These are phyloP conservation scores for Acrocephalus arundinaceus DNA, from an alignment of 2,113 vertebrate genomes.

Conservation along the genomic window DNA sequence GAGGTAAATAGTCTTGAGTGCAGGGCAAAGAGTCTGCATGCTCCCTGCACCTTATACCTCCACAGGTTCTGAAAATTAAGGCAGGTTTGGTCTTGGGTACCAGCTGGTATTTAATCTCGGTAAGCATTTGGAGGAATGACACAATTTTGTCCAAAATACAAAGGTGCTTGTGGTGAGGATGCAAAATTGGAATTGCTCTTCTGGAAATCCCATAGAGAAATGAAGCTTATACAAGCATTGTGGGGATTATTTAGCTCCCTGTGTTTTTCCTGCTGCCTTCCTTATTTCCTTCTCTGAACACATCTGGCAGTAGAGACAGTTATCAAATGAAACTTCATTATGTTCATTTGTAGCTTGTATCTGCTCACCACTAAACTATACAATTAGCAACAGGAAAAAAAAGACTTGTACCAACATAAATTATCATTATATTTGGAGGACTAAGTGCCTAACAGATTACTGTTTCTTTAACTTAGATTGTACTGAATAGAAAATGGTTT, in stretches of 20 bases:
- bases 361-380: neutral
- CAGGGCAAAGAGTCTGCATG: neutral
- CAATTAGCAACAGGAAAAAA: neutral
- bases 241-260: neutral
- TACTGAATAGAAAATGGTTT: neutral
- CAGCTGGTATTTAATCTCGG: neutral
- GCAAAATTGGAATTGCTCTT: neutral
- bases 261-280: neutral
- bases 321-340: neutral
- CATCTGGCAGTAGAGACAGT: neutral
- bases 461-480: neutral
- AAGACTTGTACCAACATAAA: neutral
- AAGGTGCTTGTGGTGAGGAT: neutral
- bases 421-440: neutral
- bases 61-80: neutral
- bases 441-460: neutral
- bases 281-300: neutral
- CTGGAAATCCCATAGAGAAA: neutral
- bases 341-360: neutral
- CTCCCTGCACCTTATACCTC: neutral
- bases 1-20: neutral
- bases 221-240: neutral
- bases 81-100: neutral
- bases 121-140: neutral
- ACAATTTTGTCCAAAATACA: neutral